Conservation (phyloP, 2,113 vertebrate species). For the Accipiter virgatus region DNA sequence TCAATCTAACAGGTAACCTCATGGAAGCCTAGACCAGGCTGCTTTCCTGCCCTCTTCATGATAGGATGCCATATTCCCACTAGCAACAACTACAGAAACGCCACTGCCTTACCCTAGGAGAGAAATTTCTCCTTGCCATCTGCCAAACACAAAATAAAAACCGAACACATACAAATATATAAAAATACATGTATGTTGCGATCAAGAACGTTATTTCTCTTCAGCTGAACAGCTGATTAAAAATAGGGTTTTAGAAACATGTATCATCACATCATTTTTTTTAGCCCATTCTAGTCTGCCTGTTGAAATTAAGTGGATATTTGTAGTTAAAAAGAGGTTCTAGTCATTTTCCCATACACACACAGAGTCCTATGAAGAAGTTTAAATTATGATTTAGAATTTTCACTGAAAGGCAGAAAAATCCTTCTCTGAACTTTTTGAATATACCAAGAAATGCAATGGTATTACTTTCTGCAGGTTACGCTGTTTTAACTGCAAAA, state of each 20-base stretch:
- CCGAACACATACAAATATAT: not conserved
- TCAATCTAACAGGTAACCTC: not conserved
- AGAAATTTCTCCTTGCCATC: not conserved
- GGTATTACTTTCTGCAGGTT: not conserved
- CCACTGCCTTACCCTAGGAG: not conserved
- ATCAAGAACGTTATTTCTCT: not conserved
- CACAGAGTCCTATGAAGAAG: not conserved
- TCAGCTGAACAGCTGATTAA: not conserved
- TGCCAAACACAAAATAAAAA: not conserved
- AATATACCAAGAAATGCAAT: not conserved
- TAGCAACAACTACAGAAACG: not conserved
- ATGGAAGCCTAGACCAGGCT: not conserved
- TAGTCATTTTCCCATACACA: not conserved
- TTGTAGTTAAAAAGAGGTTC: not conserved
- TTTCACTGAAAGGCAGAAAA: not conserved
- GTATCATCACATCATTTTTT: fast-evolving
- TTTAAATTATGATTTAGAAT: not conserved
- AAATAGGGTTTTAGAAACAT: not conserved
- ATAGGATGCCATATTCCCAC: not conserved
- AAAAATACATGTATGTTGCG: not conserved
- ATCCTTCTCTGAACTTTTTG: not conserved
- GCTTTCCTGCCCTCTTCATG: not conserved
- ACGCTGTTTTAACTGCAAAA: not conserved
- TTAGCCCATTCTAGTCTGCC: not conserved
- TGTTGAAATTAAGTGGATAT: not conserved